Conservation (phyloP, 2,888 invertebrate species). For the Tenthredo mesomela region DNA sequence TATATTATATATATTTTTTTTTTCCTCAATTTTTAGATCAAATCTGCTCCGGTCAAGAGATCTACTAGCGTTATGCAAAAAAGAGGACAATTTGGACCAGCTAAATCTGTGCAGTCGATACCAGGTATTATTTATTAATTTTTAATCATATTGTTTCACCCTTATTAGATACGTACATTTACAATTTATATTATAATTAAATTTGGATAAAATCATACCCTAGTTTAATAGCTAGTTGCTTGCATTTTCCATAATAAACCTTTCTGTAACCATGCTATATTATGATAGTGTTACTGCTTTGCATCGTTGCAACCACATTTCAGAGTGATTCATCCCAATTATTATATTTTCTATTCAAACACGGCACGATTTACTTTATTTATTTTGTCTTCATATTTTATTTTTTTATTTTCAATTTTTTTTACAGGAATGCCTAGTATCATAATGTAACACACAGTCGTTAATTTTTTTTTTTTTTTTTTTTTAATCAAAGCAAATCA, state of each 20-base stretch:
- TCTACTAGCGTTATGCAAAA: constrained; percentile 69
- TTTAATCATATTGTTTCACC: not conserved
- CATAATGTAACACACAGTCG: not conserved
- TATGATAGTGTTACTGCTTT: not conserved
- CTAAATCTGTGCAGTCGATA: constrained; percentile 67
- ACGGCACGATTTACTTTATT: not conserved
- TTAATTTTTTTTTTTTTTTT: not conserved
- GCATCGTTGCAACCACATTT: not conserved
- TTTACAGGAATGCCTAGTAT: constrained; percentile 7
- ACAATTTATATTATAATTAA: not conserved
- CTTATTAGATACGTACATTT: not conserved
- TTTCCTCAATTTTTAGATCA: constrained; percentile 65
- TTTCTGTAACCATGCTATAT: not conserved
- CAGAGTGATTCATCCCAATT: not conserved
- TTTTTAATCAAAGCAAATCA: too few species aligned
- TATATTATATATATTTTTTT: not conserved
- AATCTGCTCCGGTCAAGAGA: constrained; percentile 73
- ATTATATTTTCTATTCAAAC: not conserved
- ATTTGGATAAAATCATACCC: not conserved
- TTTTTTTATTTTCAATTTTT: not conserved
- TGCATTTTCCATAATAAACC: not conserved
- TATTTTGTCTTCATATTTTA: not conserved
- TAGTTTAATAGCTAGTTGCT: not conserved
- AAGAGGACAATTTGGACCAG: constrained; percentile 74
- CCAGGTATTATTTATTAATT: constrained; percentile 64